Conservation (phyloP, 2,797 vertebrate species). For the Lagorchestes hirsutus region DNA sequence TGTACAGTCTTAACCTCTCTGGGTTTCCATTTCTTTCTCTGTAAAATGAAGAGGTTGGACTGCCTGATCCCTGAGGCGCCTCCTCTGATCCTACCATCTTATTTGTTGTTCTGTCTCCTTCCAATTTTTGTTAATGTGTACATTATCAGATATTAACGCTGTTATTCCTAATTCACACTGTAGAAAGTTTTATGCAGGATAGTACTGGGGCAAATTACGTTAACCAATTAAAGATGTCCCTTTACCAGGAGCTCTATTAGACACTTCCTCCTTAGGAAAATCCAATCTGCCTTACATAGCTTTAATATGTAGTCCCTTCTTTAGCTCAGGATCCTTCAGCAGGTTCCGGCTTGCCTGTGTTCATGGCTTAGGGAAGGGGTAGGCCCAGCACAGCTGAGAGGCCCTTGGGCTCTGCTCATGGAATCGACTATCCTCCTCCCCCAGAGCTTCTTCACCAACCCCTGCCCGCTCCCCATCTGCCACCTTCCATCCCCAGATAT, state of each 20-base stretch:
- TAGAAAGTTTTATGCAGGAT: neutral
- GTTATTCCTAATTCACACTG: neutral
- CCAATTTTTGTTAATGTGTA: neutral
- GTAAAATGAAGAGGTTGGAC: neutral
- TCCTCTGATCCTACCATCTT: neutral
- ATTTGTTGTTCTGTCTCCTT: neutral
- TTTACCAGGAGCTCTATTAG: neutral
- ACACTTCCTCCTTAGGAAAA: neutral
- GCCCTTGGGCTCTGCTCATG: neutral
- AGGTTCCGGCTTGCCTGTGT: neutral
- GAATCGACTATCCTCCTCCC: neutral
- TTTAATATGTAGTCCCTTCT: neutral
- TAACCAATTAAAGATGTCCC: neutral
- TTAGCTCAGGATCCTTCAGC: neutral
- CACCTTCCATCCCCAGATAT: fast-evolving
- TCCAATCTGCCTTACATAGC: neutral
- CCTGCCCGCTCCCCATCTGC: neutral
- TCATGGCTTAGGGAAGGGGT: neutral
- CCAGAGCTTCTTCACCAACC: neutral
- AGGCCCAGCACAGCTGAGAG: neutral
- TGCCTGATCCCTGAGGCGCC: neutral
- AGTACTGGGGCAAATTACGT: neutral
- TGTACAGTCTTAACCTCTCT: neutral
- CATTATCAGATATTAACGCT: neutral
- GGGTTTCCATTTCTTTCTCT: neutral